Base-by-base conservation (phyloP, 2,888 invertebrate genomes). In the Lampropteryx suffumata region DNA sequence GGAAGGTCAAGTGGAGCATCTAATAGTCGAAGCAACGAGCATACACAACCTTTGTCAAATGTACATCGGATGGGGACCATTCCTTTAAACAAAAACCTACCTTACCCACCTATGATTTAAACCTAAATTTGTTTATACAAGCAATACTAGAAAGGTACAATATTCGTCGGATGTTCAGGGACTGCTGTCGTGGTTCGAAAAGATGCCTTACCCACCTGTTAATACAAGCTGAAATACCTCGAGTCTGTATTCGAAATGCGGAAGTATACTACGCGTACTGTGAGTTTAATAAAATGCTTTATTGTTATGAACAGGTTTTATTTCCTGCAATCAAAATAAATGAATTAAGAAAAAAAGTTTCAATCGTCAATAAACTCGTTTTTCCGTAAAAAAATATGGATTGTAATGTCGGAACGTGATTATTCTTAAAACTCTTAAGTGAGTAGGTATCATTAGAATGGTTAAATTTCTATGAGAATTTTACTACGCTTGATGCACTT, bases 1-100 rank as follows among this genome's bases (percentile, higher is more conserved):
- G 0, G 98, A 98, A 84, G 99, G 99, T 6, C 98, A 99, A 87
- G 97, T 97, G 0, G 95, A 97, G 74, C 95, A 95, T 79, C 91
- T 99, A 8, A 98, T 99, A 60, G 92, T 94, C 48, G 97, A 99
- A 84, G 98, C 99, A 0, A 97, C 96, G 10, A 95, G 94, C 78
- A 87, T 96, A 42, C 94, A 95, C 67, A 97, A 98, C 82, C 91
- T 99, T 9, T 96, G 97, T 64, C 95, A 96, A 82, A 99, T 99
- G 99, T 99, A 97, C 74, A 93, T 96, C 43, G 99, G 99, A 6
- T 99, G 99, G 99, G 96, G 97, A 29, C 93, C 98, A 1, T 98
- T 94, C 76, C 80, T 97, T 65, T 97, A 84, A 91, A 39, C 27
- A 3, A 52, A 34, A 41, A 33, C 49, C 48, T 50, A 48, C 54